Evolutionary conservation across 2,797 vertebrate genomes (phyloP).

Genomic region (Danionella dracula): DNA sequence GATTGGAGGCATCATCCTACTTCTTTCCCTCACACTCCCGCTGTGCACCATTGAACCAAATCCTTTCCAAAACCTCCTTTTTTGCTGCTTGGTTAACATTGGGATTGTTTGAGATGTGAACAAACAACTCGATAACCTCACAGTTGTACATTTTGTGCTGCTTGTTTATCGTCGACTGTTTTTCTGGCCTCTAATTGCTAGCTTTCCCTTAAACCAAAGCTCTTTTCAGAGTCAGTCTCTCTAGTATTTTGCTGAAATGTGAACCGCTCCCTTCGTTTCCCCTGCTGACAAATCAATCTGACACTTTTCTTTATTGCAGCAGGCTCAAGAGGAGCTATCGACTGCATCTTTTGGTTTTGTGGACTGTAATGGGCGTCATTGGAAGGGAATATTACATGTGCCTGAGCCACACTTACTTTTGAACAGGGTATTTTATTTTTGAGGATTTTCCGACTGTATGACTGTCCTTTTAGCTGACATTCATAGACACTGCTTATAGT

Average conservation of each 20-base stretch:
- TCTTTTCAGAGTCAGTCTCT: neutral
- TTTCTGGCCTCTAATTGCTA: constrained; percentile 4
- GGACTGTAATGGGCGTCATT: neutral
- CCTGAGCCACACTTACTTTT: too few relatives aligned
- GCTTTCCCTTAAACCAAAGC: neutral
- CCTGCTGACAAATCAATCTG: constrained; percentile 35
- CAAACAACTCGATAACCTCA: neutral
- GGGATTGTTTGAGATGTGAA: neutral
- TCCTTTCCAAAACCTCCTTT: neutral
- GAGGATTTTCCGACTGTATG: too few relatives aligned
- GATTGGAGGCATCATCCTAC: neutral
- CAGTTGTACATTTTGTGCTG: neutral
- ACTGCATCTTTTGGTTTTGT: neutral
- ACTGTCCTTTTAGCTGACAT: too few relatives aligned
- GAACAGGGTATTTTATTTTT: neutral
- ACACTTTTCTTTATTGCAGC: constrained; percentile 16
- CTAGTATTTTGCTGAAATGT: constrained; percentile 5
- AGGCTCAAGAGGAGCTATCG: constrained; percentile 1
- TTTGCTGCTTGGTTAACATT: neutral
- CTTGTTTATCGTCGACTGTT: neutral
- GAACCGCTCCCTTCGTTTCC: constrained; percentile 2
- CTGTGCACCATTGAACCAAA: neutral
- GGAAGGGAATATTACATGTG: neutral
- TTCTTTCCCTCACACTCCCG: neutral
- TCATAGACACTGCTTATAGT: too few relatives aligned